Percentiles rank a stretch among this genome's conserved stretches.
phyloP scores from a whole-genome alignment of 1,140 invertebrate genomes.

The Drosophila sproati region DNA sequence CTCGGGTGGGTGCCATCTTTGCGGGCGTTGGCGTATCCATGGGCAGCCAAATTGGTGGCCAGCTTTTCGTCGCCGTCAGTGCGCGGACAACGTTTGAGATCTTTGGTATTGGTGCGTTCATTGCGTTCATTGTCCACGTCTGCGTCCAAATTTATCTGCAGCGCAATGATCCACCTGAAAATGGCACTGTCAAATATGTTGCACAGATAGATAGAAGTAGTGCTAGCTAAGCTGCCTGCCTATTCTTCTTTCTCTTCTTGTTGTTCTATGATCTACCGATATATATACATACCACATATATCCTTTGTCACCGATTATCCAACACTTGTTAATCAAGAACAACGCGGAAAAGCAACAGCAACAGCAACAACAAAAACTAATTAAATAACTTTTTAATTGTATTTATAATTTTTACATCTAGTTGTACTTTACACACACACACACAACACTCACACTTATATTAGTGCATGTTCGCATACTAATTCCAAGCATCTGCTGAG shows the following conservation, averaged over 20 bases:
- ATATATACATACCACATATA: constrained; percentile 7
- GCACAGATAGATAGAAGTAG: constrained; percentile 86
- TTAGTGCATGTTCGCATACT: constrained; percentile 35
- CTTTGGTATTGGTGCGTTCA: constrained; percentile 89
- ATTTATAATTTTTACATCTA: constrained; percentile 47
- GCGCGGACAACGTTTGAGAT: constrained; percentile 89
- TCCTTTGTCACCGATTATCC: neutral
- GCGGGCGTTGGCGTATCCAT: constrained; percentile 93
- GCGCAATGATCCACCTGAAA: constrained; percentile 60
- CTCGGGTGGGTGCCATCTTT: constrained; percentile 93
- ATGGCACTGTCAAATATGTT: constrained; percentile 85
- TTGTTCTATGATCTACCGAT: constrained; percentile 25
- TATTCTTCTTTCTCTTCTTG: neutral
- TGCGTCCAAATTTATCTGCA: constrained; percentile 85
- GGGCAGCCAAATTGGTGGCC: constrained; percentile 91
- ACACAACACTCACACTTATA: constrained; percentile 16
- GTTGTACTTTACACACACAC: constrained; percentile 42
- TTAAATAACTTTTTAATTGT: constrained; percentile 21
- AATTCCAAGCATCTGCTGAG: constrained; percentile 2
- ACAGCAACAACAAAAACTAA: neutral
- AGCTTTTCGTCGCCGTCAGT: constrained; percentile 87
- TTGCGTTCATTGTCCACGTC: constrained; percentile 88
- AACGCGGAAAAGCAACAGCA: constrained; percentile 27
- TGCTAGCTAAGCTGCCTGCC: constrained; percentile 66
- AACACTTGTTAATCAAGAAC: constrained; percentile 36